A percentile compares a stretch with the other conserved stretches of the same genome.
phyloP scores from a whole-genome alignment of 2,113 vertebrate genomes.

The Mobula birostris region DNA sequence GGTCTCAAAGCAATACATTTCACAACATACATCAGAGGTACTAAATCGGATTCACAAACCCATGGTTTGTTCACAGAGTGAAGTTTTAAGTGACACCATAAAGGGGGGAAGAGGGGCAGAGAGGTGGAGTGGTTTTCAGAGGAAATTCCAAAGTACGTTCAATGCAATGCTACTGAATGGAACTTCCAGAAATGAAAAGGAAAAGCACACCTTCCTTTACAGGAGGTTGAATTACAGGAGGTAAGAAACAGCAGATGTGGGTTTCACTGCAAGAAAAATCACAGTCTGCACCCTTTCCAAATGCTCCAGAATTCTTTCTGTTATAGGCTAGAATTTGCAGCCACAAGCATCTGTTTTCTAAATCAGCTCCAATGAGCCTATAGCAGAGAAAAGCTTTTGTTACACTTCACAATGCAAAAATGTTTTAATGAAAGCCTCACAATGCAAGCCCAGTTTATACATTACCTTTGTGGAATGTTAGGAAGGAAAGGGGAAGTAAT shows the following conservation, averaged over 20 bases:
- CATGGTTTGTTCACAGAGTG: too few species aligned
- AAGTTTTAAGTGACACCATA: too few species aligned
- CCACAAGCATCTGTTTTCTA: not conserved
- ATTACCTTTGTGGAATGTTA: not conserved
- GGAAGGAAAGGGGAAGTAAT: not conserved
- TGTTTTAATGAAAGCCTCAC: not conserved
- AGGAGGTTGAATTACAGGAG: not conserved
- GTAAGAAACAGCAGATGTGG: not conserved
- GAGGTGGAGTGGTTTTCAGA: too few species aligned
- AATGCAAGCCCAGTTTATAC: not conserved
- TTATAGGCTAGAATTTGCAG: not conserved
- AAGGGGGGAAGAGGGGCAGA: too few species aligned
- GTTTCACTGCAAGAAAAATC: not conserved
- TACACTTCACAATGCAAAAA: not conserved
- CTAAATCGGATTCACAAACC: too few species aligned
- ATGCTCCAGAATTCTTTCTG: not conserved
- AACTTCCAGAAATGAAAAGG: not conserved
- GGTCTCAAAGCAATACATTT: too few species aligned
- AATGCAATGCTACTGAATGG: not conserved
- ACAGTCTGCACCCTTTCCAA: not conserved
- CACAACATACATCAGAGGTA: too few species aligned
- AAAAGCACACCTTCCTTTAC: not conserved
- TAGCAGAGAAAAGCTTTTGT: not conserved
- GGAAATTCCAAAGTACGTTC: not conserved
- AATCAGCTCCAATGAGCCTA: not conserved